phyloP scores from a whole-genome alignment of 53 echinoderm and acorn worm species.

The Temnopleurus reevesii region DNA sequence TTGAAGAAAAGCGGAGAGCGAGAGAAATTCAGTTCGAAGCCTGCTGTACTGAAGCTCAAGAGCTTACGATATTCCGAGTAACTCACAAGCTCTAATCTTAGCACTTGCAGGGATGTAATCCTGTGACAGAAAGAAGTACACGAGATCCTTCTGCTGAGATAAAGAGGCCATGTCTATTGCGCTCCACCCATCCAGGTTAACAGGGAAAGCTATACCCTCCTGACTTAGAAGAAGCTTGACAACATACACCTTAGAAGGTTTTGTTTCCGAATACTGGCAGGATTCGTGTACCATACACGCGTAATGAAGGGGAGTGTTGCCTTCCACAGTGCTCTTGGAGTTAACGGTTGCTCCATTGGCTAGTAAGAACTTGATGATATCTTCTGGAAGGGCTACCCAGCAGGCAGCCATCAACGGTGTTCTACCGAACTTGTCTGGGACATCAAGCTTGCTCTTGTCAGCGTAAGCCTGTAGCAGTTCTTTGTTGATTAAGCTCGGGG shows the following conservation, averaged over 20 bases:
- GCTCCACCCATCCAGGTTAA: not conserved
- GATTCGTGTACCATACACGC: not conserved
- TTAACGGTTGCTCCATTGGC: not conserved
- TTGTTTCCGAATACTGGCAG: not conserved
- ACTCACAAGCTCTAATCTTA: not conserved
- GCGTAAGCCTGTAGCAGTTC: not conserved
- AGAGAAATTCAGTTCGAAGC: not conserved
- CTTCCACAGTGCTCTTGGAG: not conserved
- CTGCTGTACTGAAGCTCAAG: not conserved
- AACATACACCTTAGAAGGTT: not conserved
- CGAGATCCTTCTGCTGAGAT: not conserved
- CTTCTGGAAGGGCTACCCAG: not conserved
- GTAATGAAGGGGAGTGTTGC: not conserved
- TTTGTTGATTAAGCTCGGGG: not conserved
- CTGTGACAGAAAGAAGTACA: not conserved
- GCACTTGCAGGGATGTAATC: not conserved
- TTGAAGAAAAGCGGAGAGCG: not conserved
- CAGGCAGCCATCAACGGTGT: not conserved
- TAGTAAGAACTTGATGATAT: not conserved
- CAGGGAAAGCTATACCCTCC: not conserved
- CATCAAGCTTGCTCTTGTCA: not conserved
- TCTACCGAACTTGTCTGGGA: not conserved
- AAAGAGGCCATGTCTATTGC: not conserved
- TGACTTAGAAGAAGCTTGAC: not conserved
- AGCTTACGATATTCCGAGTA: not conserved